Percentiles rank a stretch among this genome's conserved stretches.
These are phyloP conservation scores for Cossypha heuglini DNA, from an alignment of 2,797 vertebrate genomes.

Conservation along the genomic window DNA sequence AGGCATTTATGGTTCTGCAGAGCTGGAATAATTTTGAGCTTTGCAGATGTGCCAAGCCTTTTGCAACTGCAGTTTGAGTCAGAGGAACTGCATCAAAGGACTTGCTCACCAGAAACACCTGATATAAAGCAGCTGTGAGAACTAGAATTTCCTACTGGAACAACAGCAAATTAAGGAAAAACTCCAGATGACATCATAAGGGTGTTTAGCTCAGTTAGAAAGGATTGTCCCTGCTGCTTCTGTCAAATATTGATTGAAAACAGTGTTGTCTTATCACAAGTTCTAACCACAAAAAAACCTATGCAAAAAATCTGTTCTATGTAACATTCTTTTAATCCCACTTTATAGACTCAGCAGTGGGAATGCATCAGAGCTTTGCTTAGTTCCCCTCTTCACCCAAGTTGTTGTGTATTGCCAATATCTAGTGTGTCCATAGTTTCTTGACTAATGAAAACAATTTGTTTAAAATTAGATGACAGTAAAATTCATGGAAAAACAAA, in stretches of 20 bases:
- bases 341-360: not conserved
- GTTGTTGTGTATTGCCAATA: not conserved
- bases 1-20: not conserved
- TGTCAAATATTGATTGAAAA: not conserved
- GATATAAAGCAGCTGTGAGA: not conserved
- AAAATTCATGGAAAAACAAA: not conserved
- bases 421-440: not conserved
- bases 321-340: not conserved
- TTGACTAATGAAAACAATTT: not conserved
- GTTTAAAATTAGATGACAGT: constrained; percentile 2
- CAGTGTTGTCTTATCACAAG: not conserved
- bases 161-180: not conserved
- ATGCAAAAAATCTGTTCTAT: not conserved
- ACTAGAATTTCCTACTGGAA: not conserved
- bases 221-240: not conserved
- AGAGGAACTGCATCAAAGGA: not conserved
- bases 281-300: not conserved
- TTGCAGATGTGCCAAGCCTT: not conserved
- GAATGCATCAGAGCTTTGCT: not conserved
- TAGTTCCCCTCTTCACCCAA: not conserved
- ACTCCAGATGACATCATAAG: not conserved
- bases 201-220: not conserved
- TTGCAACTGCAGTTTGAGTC: not conserved
- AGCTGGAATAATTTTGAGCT: not conserved
- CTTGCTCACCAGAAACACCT: not conserved